phyloP scores from a whole-genome alignment of 2,797 vertebrate genomes.

The Cossypha heuglini region DNA sequence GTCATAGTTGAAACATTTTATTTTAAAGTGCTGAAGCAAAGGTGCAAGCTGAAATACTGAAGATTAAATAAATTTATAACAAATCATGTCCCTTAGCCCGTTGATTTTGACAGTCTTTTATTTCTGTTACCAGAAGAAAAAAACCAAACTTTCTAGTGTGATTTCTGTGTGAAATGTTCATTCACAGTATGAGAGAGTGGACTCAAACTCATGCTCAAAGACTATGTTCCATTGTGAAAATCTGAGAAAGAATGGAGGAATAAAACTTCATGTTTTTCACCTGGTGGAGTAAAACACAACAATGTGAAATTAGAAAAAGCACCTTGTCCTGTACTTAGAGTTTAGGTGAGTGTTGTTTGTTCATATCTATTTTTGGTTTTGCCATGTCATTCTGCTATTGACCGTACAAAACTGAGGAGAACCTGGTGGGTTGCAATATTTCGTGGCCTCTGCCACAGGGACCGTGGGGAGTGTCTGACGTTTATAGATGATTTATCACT shows the following conservation, averaged over 20 bases:
- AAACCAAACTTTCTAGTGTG: background rate
- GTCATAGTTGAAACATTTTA: constrained; percentile 63
- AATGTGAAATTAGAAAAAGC: constrained; percentile 56
- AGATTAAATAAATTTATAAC: constrained; percentile 75
- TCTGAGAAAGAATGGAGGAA: background rate
- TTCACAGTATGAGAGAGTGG: constrained; percentile 1
- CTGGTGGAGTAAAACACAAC: constrained; percentile 34
- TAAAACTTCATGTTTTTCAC: background rate
- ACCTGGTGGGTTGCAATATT: constrained; percentile 27
- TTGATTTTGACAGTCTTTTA: constrained; percentile 68
- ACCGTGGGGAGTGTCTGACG: constrained; percentile 13
- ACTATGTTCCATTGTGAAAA: constrained; percentile 20
- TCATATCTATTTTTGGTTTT: constrained; percentile 19
- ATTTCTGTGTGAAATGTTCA: constrained; percentile 30
- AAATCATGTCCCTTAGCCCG: constrained; percentile 60
- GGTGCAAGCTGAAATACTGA: constrained; percentile 70
- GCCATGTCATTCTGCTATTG: constrained; percentile 8
- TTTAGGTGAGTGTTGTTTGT: constrained; percentile 56
- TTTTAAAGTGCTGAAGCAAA: constrained; percentile 73
- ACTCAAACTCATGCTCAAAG: constrained; percentile 38
- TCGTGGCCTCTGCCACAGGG: background rate
- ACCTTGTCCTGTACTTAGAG: constrained; percentile 63
- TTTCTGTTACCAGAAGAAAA: constrained; percentile 22
- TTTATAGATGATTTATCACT: constrained; percentile 31
- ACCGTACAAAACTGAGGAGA: background rate